Evolutionary conservation across 2,888 invertebrate genomes (phyloP), one percentile per base, ranked within the genome.

Genomic region (Buathra laborator): DNA sequence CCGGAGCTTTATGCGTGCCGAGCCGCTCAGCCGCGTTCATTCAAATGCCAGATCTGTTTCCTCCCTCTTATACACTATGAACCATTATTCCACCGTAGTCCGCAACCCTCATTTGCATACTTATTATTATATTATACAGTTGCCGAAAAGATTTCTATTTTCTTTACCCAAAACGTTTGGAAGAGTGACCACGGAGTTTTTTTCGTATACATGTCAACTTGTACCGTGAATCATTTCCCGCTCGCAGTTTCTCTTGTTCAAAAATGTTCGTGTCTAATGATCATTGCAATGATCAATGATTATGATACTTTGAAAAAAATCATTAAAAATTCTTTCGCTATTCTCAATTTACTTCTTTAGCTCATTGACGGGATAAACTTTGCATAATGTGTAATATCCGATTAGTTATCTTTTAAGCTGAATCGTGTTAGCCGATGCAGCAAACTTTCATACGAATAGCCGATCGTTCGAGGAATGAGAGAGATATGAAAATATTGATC

Each of bases 81-180:
- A 14, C 37, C 32, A 10, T 62, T 62, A 77, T 83, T 85, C 79
- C 74, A 75, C 86, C 89, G 90, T 37, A 89, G 90, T 89, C 89
- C 89, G 89, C 88, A 75, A 88, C 89, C 90, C 44, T 68, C 51
- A 92, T 92, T 92, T 92, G 92, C 92, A 92, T 92, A 92, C 91
- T 92, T 92, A 92, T 92, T 91, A 90, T 91, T 89, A 90, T 92
- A 92, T 92, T 92, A 92, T 92, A 89, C 92, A 88, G 86, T 89
- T 88, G 88, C 88, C 78, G 87, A 90, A 91, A 91, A 90, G 89
- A 91, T 91, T 91, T 89, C 91, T 90, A 90, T 90, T 89, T 81
- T 80, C 56, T 37, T 9, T 43, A 9, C 51, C 19, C 6, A 24
- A 72, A 71, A 81, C 64, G 56, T 56, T 19, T 24, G 19, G 53